Base-by-base conservation (phyloP, 2,888 invertebrate genomes). In the Crocallis elinguaria region DNA sequence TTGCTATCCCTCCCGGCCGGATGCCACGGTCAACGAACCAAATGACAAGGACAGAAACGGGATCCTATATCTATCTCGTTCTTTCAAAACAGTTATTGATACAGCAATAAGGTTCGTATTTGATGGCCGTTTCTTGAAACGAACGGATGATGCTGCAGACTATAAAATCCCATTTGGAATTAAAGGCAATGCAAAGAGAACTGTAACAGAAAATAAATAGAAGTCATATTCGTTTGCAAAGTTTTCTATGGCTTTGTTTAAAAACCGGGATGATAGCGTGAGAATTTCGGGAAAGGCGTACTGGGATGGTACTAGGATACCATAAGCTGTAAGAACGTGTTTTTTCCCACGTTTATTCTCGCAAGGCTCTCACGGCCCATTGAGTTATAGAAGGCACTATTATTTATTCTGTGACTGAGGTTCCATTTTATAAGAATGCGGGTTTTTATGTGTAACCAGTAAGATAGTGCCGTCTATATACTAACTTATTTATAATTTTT, bases 271-370 rank as follows among this genome's bases (percentile, higher is more conserved):
- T 80, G 75, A 67, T 79, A 90, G 80, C 90, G 91, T 91, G 91
- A 91, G 91, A 91, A 91, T 86, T 89, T 89, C 86, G 86, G 89
- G 88, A 88, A 86, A 82, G 82, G 88, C 88, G 86, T 85, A 88
- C 89, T 91, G 88, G 84, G 76, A 72, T 73, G 63, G 49, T 86
- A 91, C 89, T 72, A 89, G 90, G 91, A 71, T 51, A 48, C 45
- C 80, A 90, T 82, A 66, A 59, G 57, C 4, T 45, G 38, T 21
- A 42, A 74, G 70, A 79, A 81, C 66, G 57, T 72, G 21, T 49
- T 55, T 70, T n/a, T 84, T 85, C 86, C 80, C 86, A 85, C 84
- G 85, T 67, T 73, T 49, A 61, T 71, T 65, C 60, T 57, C 49
- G 50, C 60, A 56, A 51, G 44, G 64, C 69, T 78, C 78, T 67